Base-by-base conservation (phyloP, 2,797 vertebrate species). In the Echiichthys vipera region DNA sequence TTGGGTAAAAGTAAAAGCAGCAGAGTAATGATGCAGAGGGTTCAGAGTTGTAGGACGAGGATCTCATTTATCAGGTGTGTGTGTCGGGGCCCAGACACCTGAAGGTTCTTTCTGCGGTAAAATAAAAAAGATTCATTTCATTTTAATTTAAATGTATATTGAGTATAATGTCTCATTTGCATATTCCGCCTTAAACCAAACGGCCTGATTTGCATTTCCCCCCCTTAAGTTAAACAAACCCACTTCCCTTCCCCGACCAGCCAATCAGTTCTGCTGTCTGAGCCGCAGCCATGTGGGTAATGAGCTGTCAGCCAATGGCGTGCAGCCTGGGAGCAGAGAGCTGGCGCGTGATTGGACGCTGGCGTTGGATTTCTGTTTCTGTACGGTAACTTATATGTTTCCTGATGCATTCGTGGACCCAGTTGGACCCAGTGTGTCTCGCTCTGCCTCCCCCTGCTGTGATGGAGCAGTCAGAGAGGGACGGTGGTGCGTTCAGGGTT, bases 231-330 rank as follows among this genome's bases (percentile, higher is more conserved):
- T 57, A 65, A 79, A 88, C 59, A 58, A 71, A 69, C 81, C 40
- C 22, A 18, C 5, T 51, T 27, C 49, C 29, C 36, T 17, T 51
- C 37, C 25, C 15, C 32, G n/a, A 71, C 53, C 46, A 5, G 47
- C 90, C 88, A 90, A 90, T 90, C 85, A 84, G 83, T 88, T 91
- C 86, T 84, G 83, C 78, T 75, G 81, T 71, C 83, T 84, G 84
- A 77, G 74, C 58, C 64, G 15, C 80, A 69, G 51, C 57, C 86
- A 69, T 67, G 84, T 75, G 71, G 46, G 71, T 75, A 85, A 89
- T 88, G 54, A 88, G 67, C 74, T 87, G 85, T 87, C 87, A 74
- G 83, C 88, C 89, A 88, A 84, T 90, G 72, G 62, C 55, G 6
- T 11, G 17, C 37, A 30, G 58, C 73, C 74, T 43, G 5, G 8